Base-by-base conservation (phyloP, 2,888 invertebrate genomes). In the Philaethria dido region DNA sequence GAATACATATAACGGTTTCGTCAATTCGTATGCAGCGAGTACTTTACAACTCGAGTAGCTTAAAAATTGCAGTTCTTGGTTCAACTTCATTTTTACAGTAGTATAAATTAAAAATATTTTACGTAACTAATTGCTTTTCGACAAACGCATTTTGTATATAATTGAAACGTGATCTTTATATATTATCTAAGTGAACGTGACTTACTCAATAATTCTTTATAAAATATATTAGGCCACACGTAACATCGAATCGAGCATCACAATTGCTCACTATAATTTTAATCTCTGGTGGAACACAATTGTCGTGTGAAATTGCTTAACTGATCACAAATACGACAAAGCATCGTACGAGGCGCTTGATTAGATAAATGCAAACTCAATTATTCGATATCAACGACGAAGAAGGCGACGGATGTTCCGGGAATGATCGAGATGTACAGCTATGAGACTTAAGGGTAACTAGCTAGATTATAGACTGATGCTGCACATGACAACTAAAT, bases 401-500 rank as follows among this genome's bases (percentile, higher is more conserved):
- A 42, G 69, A 67, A 60, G 22, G 36, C 47, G 70, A 63, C 68
- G 59, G 68, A 55, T 55, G 66, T 70, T 70, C 70, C 68, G 54
- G 66, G 66, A 69, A 66, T 45, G 45, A 63, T 61, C 50, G 60
- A 62, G 65, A 64, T 33, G 16, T 45, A 14, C 14, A 18, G 29
- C 18, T 25, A 22, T 22, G 22, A 29, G 29, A 14, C 60, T 45
- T 60, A 0, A 44, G 29, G 18, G 16, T 29, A 25, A 25, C 6
- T 8, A 29, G 44, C 45, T 18, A 45, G 60, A 20, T 29, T n/a
- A 29, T 44, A 57, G 22, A 25, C 25, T 62, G 52, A 55, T 66
- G 44, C 25, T 66, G 48, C 60, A 69, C 45, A 29, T 59, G 60
- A 69, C 60, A 78, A 79, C 88, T 89, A 89, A 87, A 85, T 82